These are phyloP conservation scores for Norana najaformis DNA, from an alignment of 2,888 invertebrate species.

Conservation along the genomic window DNA sequence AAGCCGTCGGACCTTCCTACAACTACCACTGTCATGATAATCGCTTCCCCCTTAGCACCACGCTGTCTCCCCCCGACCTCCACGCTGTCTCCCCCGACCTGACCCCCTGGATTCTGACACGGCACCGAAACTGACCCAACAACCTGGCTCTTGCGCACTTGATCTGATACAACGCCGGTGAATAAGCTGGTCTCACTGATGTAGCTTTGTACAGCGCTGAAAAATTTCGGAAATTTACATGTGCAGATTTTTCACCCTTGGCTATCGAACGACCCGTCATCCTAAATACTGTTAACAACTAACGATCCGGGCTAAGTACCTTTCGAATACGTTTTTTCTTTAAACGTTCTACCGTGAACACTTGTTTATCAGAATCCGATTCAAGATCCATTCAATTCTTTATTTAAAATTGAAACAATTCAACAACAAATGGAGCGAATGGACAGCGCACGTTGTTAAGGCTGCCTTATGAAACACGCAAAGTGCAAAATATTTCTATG, in stretches of 20 bases:
- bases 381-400: conserved; percentile 5
- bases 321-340: not conserved
- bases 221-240: not conserved
- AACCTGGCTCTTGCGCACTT: not conserved
- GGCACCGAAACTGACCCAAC: too few relatives aligned
- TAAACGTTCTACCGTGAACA: conserved; percentile 13
- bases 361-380: not conserved
- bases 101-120: too few relatives aligned
- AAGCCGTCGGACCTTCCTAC: too few relatives aligned
- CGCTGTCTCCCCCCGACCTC: too few relatives aligned
- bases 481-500: not conserved
- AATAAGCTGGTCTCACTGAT: not conserved
- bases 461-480: not conserved
- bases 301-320: not conserved
- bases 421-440: not conserved
- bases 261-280: not conserved
- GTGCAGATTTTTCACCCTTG: not conserved
- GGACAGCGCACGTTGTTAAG: not conserved
- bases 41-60: too few relatives aligned
- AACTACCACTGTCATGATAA: too few relatives aligned
- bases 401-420: not conserved
- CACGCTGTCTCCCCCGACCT: too few relatives aligned
- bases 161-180: not conserved
- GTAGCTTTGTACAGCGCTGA: not conserved
- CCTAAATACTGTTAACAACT: not conserved